Evolutionary conservation across 2,797 vertebrate genomes (phyloP), one percentile per base, ranked within the genome.

Genomic region (Eupleurogrammus muticus): DNA sequence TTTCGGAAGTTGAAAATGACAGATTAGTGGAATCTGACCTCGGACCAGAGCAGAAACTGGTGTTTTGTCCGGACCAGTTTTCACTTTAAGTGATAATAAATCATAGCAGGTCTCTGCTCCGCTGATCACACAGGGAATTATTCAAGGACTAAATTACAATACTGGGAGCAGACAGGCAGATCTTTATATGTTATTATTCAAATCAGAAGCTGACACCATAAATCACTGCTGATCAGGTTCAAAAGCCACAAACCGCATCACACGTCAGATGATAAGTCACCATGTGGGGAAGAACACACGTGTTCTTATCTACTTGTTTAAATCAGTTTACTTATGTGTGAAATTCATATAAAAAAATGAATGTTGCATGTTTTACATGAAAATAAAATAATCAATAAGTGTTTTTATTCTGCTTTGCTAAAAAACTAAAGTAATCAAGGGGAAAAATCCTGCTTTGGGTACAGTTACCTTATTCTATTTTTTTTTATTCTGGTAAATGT

Each of bases 111-210:
- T 65, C 60, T 55, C 35, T 60, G 65, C 60, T 65, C 56, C 42
- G 53, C 65, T 70, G 70, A 79, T 79, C 65, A 73, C 42, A 59
- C 35, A 46, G 58, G 65, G 70, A 72, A 73, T 73, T 69, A 73
- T 73, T 69, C 65, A 69, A 79, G 70, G 70, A 69, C 65, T 73
- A 69, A 73, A 69, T 73, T 69, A 52, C 60, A 70, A 66, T 60
- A 68, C 65, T 64, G 34, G 54, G 40, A 20, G 58, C 58, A 36
- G 49, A 49, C 34, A 46, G 52, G 62, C 61, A 66, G 44, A 44
- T 5, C 53, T 51, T 55, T 53, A 61, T 51, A 54, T 74, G 56
- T 54, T 57, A 70, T 79, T 75, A 75, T 70, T 70, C 38, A 79
- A 79, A 79, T 73, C 36, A 49, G 64, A 49, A 40, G 32, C 40